Evolutionary conservation across 2,113 vertebrate genomes (phyloP).

Genomic region (Herpetotheres cachinnans): DNA sequence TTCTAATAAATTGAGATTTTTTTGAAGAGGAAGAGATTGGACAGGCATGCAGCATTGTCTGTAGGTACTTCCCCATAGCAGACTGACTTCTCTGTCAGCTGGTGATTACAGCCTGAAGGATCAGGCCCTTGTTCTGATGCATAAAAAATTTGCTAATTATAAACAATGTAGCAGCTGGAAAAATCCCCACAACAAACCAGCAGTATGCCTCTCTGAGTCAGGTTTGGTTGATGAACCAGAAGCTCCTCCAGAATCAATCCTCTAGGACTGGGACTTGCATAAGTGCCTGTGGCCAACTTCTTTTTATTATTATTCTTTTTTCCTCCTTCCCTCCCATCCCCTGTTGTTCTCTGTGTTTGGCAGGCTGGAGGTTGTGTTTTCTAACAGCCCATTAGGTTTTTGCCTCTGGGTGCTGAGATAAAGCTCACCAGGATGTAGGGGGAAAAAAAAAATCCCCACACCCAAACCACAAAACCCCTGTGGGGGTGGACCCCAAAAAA

Average conservation of each 20-base stretch:
- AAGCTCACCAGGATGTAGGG: background rate
- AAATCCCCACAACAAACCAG: background rate
- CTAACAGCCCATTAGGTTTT: background rate
- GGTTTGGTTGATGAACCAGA: background rate
- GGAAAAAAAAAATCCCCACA: background rate
- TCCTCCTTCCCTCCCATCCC: too few species aligned
- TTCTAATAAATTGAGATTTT: background rate
- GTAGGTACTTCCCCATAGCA: background rate
- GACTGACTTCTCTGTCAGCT: background rate
- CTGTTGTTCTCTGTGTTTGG: background rate
- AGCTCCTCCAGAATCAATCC: background rate
- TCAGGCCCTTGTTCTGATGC: background rate
- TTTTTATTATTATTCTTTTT: background rate
- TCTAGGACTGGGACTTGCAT: background rate
- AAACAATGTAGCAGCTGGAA: background rate
- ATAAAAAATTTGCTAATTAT: background rate
- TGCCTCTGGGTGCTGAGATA: background rate
- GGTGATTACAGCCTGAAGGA: background rate
- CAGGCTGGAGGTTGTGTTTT: background rate
- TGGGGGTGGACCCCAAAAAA: background rate
- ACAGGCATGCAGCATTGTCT: rapidly evolving
- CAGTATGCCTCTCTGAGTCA: background rate
- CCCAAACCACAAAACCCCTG: background rate
- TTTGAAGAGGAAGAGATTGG: background rate
- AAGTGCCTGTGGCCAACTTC: background rate